These are phyloP conservation scores for Euthynnus affinis DNA, from an alignment of 2,797 vertebrate species.

Conservation along the genomic window DNA sequence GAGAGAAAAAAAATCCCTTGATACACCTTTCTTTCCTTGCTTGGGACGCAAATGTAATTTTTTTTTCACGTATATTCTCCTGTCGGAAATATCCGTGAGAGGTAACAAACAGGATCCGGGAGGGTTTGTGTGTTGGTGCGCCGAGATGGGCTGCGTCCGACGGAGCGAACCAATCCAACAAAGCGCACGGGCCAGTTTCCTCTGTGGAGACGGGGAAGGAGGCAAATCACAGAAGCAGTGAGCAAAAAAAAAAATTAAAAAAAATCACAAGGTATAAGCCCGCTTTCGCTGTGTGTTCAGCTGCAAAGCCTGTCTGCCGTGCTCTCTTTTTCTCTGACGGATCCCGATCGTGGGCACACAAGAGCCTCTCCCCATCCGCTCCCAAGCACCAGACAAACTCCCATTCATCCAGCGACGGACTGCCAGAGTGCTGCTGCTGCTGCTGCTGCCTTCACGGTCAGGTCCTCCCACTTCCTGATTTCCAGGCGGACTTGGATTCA, in stretches of 20 bases:
- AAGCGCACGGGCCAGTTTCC: slow-evolving; percentile 71
- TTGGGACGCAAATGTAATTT: slow-evolving; percentile 27
- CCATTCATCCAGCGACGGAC: slow-evolving; percentile 84
- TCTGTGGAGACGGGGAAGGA: slow-evolving; percentile 36
- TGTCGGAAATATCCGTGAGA: slow-evolving; percentile 74
- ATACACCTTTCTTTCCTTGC: slow-evolving; percentile 62
- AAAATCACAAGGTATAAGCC: slow-evolving; percentile 43
- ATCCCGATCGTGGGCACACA: slow-evolving; percentile 65
- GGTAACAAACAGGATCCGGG: slow-evolving; percentile 68
- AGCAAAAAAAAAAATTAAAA: too few relatives aligned
- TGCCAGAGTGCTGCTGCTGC: slow-evolving; percentile 61
- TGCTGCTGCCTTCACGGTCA: slow-evolving; percentile 66
- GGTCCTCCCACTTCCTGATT: slow-evolving; percentile 87
- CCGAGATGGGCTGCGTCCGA: slow-evolving; percentile 68
- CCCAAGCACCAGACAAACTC: slow-evolving; percentile 80
- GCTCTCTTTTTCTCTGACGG: slow-evolving; percentile 54
- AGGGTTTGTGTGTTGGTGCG: slow-evolving; percentile 67
- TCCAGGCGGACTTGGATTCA: slow-evolving; percentile 78
- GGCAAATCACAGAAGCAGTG: slow-evolving; percentile 50
- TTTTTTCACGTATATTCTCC: slow-evolving; percentile 70
- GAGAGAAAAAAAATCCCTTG: slow-evolving; percentile 63
- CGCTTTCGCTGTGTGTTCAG: slow-evolving; percentile 42
- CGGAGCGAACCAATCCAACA: slow-evolving; percentile 80
- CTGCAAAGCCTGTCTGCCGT: slow-evolving; percentile 55
- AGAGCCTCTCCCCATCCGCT: slow-evolving; percentile 77